A percentile compares a stretch with the other conserved stretches of the same genome.
phyloP scores from a whole-genome alignment of 2,113 vertebrate genomes.

The Sarotherodon lohbergeri region DNA sequence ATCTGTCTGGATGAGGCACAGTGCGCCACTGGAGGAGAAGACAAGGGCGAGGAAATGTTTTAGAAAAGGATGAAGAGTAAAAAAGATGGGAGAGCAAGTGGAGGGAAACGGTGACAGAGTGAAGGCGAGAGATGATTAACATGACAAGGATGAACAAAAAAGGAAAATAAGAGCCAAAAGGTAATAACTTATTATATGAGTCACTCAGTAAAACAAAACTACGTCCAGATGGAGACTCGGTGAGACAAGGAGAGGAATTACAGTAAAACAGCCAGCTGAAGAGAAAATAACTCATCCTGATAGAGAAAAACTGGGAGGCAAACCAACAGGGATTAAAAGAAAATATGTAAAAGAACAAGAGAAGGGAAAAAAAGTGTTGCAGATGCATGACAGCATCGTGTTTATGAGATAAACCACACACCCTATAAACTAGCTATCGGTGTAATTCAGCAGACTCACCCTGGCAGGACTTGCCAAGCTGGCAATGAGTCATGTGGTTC shows the following conservation, averaged over 20 bases:
- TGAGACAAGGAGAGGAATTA: constrained; percentile 21
- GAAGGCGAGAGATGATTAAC: constrained; percentile 78
- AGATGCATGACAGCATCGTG: background rate
- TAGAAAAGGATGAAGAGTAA: background rate
- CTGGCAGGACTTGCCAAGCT: constrained; percentile 98
- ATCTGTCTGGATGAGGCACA: constrained; percentile 99
- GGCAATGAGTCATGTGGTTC: constrained; percentile 99
- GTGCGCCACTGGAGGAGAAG: constrained; percentile 83
- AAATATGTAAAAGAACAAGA: background rate
- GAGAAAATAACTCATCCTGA: background rate
- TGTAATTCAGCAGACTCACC: constrained; percentile 73
- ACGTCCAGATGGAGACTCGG: constrained; percentile 69
- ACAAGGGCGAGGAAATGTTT: background rate
- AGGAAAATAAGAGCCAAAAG: background rate
- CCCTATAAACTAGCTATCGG: background rate
- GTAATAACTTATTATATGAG: constrained; percentile 33
- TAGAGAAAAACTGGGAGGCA: background rate
- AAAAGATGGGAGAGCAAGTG: background rate
- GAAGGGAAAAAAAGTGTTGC: background rate
- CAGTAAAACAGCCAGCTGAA: background rate
- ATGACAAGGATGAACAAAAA: constrained; percentile 63
- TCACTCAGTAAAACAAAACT: constrained; percentile 61
- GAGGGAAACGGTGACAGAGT: constrained; percentile 19
- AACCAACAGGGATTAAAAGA: background rate
- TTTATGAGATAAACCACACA: background rate